Conservation (phyloP, 2,113 vertebrate species). For the Spermophilus dauricus region DNA sequence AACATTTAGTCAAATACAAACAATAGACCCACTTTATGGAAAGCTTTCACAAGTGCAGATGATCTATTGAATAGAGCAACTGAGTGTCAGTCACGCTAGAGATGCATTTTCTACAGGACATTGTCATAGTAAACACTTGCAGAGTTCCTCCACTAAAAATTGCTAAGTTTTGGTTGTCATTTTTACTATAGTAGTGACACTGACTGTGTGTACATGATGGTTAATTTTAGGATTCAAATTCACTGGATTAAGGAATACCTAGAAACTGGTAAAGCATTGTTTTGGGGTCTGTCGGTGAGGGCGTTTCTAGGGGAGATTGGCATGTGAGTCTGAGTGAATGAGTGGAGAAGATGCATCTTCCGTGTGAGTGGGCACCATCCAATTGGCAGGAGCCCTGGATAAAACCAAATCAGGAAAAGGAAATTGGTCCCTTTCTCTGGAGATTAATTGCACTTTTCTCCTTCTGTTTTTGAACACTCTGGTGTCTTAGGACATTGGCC, state of each 20-base stretch:
- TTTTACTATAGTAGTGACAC: background rate
- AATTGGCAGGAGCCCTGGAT: background rate
- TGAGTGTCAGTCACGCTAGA: background rate
- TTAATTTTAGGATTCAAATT: background rate
- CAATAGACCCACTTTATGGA: background rate
- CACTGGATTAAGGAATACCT: background rate
- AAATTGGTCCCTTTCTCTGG: background rate
- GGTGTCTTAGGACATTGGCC: rapidly evolving
- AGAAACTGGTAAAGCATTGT: background rate
- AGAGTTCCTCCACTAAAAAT: background rate
- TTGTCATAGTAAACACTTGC: background rate
- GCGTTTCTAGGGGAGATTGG: background rate
- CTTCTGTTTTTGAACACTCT: too few relatives aligned
- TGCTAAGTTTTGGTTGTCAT: background rate
- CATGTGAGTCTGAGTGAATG: background rate
- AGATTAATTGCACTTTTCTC: background rate
- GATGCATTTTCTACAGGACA: background rate
- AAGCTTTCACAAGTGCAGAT: background rate
- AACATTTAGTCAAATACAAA: background rate
- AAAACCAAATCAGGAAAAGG: background rate
- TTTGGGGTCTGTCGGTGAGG: background rate
- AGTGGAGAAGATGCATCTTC: background rate
- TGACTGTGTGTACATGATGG: background rate
- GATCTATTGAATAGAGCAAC: background rate
- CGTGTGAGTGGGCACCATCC: background rate